Evolutionary conservation across 2,888 invertebrate genomes (phyloP).

Genomic region (Trachelus troglodyta): DNA sequence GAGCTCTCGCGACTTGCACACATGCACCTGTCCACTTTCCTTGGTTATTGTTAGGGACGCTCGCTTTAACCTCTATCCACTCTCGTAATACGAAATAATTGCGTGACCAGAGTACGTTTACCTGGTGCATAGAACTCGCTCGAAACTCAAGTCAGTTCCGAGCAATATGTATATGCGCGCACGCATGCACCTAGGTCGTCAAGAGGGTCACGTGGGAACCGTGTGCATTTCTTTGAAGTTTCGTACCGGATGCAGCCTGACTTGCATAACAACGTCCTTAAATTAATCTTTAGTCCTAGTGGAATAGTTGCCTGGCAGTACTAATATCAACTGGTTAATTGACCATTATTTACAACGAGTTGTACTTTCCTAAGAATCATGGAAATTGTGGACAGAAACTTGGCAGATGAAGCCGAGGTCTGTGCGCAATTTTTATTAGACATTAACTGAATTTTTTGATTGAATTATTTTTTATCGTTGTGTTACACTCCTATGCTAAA

Average conservation of each 20-base stretch:
- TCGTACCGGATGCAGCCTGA: conserved; percentile 15
- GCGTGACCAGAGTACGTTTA: background rate
- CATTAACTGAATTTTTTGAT: background rate
- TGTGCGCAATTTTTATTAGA: too few species aligned
- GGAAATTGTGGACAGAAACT: background rate
- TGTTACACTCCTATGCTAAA: background rate
- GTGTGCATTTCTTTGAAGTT: conserved; percentile 17
- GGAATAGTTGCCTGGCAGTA: background rate
- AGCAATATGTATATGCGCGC: background rate
- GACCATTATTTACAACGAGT: background rate
- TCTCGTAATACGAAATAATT: background rate
- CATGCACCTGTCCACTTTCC: background rate
- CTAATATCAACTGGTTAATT: background rate
- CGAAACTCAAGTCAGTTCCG: background rate
- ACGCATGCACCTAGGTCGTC: background rate
- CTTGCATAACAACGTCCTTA: conserved; percentile 17
- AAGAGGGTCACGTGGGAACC: conserved; percentile 4
- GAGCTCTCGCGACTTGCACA: background rate
- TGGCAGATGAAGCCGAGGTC: background rate
- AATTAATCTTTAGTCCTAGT: background rate
- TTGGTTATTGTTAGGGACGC: background rate
- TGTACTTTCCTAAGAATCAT: background rate
- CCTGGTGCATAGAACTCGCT: background rate
- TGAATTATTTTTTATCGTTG: too few species aligned
- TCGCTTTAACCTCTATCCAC: background rate